Evolutionary conservation across 1,140 invertebrate species (phyloP).

Genomic region (Leptonema lineaticorne): DNA sequence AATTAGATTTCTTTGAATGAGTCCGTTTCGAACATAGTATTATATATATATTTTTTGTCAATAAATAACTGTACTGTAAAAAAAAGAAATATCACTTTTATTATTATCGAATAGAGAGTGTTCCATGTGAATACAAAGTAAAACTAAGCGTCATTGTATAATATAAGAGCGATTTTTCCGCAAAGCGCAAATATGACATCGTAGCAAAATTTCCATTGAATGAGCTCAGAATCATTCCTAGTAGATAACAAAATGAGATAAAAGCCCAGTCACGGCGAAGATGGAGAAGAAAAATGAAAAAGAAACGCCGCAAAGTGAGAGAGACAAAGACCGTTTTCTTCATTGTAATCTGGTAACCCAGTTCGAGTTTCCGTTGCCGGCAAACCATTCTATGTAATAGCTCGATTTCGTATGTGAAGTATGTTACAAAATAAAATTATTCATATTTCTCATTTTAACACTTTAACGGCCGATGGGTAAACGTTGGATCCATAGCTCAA

Average conservation of each 20-base stretch:
- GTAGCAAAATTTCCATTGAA: slow-evolving; percentile 15
- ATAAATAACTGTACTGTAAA: too few species aligned
- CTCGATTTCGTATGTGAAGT: slow-evolving; percentile 1
- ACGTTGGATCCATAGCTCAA: too few species aligned
- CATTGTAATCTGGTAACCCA: slow-evolving; percentile 12
- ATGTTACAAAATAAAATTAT: too few species aligned
- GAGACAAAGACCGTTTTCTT: slow-evolving; percentile 11
- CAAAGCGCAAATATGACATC: neutral
- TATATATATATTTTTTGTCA: too few species aligned
- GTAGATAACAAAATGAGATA: neutral
- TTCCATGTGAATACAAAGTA: too few species aligned
- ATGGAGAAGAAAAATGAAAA: neutral
- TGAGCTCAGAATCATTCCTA: neutral
- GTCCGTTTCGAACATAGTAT: too few species aligned
- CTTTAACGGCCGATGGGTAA: too few species aligned
- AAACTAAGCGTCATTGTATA: neutral
- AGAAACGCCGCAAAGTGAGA: neutral
- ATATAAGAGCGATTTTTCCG: neutral
- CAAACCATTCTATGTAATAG: neutral
- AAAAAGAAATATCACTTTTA: too few species aligned
- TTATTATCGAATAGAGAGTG: too few species aligned
- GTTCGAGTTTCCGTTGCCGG: slow-evolving; percentile 4
- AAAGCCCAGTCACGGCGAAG: too few species aligned
- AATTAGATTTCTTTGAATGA: too few species aligned
- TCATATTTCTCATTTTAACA: too few species aligned